Evolutionary conservation across 2,797 vertebrate species (phyloP).

Genomic region (Tadarida brasiliensis): DNA sequence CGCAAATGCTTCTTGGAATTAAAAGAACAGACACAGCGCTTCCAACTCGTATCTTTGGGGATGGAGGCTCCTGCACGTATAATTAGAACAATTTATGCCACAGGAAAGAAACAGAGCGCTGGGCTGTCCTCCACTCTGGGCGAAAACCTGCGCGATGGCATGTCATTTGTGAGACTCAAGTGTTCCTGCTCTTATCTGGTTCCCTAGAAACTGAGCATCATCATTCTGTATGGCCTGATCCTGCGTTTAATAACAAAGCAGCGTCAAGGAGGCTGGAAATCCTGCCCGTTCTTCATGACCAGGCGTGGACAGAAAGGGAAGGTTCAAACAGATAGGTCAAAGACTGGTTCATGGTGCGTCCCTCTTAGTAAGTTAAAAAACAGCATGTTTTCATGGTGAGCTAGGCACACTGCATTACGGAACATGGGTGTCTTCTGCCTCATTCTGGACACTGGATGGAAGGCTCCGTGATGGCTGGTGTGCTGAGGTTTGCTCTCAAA

Average conservation of each 20-base stretch:
- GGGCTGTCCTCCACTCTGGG: slow-evolving; percentile 55
- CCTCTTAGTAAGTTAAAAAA: slow-evolving; percentile 47
- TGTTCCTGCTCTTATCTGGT: slow-evolving; percentile 71
- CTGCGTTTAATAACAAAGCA: slow-evolving; percentile 80
- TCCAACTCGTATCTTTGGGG: slow-evolving; percentile 81
- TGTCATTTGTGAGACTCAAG: slow-evolving; percentile 71
- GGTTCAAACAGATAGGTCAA: slow-evolving; percentile 25
- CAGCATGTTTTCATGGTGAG: not conserved
- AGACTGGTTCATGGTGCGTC: not conserved
- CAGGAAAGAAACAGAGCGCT: not conserved
- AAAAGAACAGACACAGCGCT: slow-evolving; percentile 76
- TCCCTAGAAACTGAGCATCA: slow-evolving; percentile 75
- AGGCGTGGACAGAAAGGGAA: slow-evolving; percentile 54
- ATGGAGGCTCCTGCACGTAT: slow-evolving; percentile 52
- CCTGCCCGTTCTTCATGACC: slow-evolving; percentile 57
- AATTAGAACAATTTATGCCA: slow-evolving; percentile 81
- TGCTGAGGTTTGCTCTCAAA: not conserved
- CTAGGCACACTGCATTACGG: not conserved
- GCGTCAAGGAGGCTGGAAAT: slow-evolving; percentile 54
- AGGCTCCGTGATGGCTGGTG: not conserved
- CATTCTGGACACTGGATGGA: not conserved
- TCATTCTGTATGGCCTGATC: slow-evolving; percentile 83
- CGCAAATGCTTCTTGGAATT: slow-evolving; percentile 77
- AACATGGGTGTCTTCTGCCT: not conserved
- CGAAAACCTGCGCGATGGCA: slow-evolving; percentile 72